Conservation (phyloP, 1,140 invertebrate genomes). For the Achroia grisella region DNA sequence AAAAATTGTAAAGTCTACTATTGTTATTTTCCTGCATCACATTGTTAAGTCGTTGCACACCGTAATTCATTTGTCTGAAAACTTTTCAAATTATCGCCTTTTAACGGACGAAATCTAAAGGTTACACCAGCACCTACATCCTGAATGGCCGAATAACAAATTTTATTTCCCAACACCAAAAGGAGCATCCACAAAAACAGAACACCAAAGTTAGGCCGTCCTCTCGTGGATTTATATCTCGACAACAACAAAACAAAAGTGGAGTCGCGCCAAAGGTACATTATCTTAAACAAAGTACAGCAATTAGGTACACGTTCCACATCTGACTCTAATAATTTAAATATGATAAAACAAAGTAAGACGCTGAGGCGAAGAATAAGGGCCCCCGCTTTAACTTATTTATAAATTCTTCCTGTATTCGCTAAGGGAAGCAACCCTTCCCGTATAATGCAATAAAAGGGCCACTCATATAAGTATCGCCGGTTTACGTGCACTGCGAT, state of each 20-base stretch:
- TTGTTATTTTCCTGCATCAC: no score
- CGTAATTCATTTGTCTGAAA: conserved; percentile 1
- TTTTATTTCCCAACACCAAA: conserved; percentile 38
- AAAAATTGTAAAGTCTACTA: no score
- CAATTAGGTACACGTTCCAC: conserved; percentile 73
- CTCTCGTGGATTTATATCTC: conserved; percentile 65
- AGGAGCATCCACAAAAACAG: conserved; percentile 62
- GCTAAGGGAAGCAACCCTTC: conserved; percentile 45
- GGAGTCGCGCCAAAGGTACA: conserved; percentile 70
- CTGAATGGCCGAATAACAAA: conserved; percentile 57
- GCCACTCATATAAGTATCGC: conserved; percentile 69
- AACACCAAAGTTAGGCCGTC: conserved; percentile 60
- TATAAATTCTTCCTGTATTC: conserved; percentile 56
- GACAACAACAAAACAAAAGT: conserved; percentile 72
- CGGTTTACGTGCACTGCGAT: conserved; percentile 55
- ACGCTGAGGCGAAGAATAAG: conserved; percentile 61
- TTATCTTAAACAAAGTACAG: conserved; percentile 73
- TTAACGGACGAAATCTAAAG: conserved; percentile 10
- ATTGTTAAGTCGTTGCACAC: no score
- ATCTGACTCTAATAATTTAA: conserved; percentile 73
- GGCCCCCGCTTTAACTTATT: conserved; percentile 64
- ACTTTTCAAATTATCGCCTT: conserved; percentile 1
- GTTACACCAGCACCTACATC: conserved; percentile 32
- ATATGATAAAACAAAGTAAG: conserved; percentile 72
- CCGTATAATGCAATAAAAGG: conserved; percentile 71